These are phyloP conservation scores for Lethocerus indicus DNA, from an alignment of 1,140 invertebrate species.

Conservation along the genomic window DNA sequence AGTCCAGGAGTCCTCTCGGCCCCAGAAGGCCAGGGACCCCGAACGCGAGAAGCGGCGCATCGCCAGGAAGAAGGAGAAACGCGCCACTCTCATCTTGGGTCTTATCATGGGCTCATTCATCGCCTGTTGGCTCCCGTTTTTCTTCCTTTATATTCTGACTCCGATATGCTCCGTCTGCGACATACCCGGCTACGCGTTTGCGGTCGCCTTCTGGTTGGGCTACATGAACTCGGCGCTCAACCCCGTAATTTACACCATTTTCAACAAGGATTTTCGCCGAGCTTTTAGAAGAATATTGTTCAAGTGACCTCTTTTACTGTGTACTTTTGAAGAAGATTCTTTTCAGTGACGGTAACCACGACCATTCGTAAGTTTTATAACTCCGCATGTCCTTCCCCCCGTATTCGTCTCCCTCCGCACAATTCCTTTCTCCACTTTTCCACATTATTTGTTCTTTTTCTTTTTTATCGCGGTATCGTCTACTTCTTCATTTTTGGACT, in stretches of 20 bases:
- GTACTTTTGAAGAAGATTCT: too few relatives aligned
- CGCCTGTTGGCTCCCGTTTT: conserved; percentile 97
- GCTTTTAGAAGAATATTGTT: conserved; percentile 90
- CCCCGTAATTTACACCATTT: conserved; percentile 96
- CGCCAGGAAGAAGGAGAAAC: conserved; percentile 90
- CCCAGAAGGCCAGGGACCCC: conserved; percentile 63
- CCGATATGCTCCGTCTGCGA: conserved; percentile 53
- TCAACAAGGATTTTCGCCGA: conserved; percentile 95
- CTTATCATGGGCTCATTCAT: conserved; percentile 99
- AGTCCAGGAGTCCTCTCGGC: conserved; percentile 24
- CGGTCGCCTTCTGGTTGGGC: conserved; percentile 94
- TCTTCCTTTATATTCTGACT: conserved; percentile 81
- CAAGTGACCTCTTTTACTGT: too few relatives aligned
- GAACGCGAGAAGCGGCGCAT: conserved; percentile 85
- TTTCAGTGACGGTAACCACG: too few relatives aligned
- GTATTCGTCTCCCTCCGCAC: neutral
- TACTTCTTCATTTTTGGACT: neutral
- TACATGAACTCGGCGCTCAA: conserved; percentile 98
- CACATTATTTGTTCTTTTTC: neutral
- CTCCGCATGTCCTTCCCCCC: neutral
- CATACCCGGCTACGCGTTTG: conserved; percentile 72
- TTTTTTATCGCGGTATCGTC: neutral
- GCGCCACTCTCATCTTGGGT: conserved; percentile 91
- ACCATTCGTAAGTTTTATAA: too few relatives aligned
- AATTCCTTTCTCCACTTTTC: neutral